phyloP scores from a whole-genome alignment of 2,113 vertebrate genomes.

The Globicephala melas region DNA sequence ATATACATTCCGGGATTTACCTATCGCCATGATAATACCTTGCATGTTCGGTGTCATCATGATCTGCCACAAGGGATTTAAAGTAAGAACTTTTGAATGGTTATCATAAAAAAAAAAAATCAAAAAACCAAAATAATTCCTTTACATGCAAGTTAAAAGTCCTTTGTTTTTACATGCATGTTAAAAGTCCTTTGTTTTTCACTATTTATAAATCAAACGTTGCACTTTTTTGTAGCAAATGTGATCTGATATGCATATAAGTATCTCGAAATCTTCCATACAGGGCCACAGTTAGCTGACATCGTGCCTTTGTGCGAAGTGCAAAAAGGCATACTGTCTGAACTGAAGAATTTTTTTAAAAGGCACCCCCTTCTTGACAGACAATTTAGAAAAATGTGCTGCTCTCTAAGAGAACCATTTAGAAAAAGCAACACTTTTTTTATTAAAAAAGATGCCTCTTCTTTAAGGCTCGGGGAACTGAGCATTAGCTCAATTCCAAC shows the following conservation, averaged over 20 bases:
- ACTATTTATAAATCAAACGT: conserved; percentile 51
- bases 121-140: conserved; percentile 65
- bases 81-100: conserved; percentile 81
- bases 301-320: neutral
- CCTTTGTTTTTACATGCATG: conserved; percentile 79
- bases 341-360: neutral
- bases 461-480: neutral
- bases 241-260: neutral
- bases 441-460: neutral
- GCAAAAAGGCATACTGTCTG: conserved; percentile 20
- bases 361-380: neutral
- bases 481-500: neutral
- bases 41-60: conserved; percentile 99
- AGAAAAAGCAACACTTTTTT: neutral
- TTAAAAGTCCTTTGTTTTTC: conserved; percentile 58
- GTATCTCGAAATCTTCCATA: conserved; percentile 24
- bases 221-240: conserved; percentile 53
- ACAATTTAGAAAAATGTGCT: neutral
- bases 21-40: conserved; percentile 99
- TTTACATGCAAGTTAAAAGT: conserved; percentile 80
- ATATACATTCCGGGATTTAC: conserved; percentile 96
- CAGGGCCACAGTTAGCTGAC: neutral
- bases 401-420: neutral
- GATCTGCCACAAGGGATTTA: conserved; percentile 92
- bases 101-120: conserved; percentile 74